Base-by-base conservation (phyloP, 2,113 vertebrate genomes). In the Austrofundulus limnaeus region DNA sequence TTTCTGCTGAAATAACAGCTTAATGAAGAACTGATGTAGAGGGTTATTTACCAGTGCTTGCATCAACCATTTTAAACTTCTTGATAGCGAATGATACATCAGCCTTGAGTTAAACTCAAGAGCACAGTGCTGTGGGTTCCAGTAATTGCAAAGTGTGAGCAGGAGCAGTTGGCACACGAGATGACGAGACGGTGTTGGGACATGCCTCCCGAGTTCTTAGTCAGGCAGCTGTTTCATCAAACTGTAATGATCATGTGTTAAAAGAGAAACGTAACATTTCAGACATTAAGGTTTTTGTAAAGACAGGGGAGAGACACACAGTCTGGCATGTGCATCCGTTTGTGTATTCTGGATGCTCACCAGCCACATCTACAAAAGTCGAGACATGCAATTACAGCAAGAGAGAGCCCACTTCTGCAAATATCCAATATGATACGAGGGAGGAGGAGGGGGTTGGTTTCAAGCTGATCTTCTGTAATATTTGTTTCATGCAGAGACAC, bases 191-290 rank as follows among this genome's bases (percentile, higher is more conserved):
- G 56, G 62, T 82, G 90, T 88, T 66, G 45, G 63, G 81, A 78
- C 90, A 84, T 75, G 87, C 72, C 84, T 87, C 61, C 19, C 65
- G 86, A 87, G 84, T 28, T 77, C 87, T 89, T 82, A 86, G 82
- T 78, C 81, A 87, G 83, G 62, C 85, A 73, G 83, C 61, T 78
- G 82, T 86, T 81, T 72, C 81, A 76, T 77, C 82, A 82, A 86
- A 87, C 54, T 76, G 77, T 88, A 88, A 92, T 87, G 82, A 90
- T 80, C 60, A 67, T 80, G 78, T 81, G 77, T 75, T 82, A 78
- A 77, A 77, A 82, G 81, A 83, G 80, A 66, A 72, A 77, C 81
- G 76, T 85, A 81, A 81, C 75, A 84, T 84, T 85, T 85, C 77
- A 84, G 78, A 88, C 82, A 78, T 81, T 82, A 77, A 67, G 79